A percentile compares a stretch with the other conserved stretches of the same genome.
Conservation (phyloP, 2,888 invertebrate species). For the Ophion obscuratus region DNA sequence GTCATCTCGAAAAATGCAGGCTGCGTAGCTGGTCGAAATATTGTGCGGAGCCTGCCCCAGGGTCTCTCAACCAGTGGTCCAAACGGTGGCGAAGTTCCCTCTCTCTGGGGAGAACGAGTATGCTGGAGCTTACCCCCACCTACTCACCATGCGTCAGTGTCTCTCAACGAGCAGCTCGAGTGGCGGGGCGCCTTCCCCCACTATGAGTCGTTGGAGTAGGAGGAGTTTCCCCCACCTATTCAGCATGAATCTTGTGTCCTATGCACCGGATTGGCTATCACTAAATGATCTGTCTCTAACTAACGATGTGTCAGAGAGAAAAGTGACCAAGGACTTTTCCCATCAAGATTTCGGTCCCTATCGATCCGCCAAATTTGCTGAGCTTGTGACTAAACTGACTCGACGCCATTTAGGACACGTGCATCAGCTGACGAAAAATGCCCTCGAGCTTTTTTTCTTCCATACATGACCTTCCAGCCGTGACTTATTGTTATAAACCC, state of each 20-base stretch:
- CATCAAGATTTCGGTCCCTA: no score
- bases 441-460: slow-evolving; percentile 60
- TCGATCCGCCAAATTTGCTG: no score
- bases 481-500: slow-evolving; percentile 68
- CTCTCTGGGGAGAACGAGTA: background rate
- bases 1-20: no score
- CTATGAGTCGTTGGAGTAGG: background rate
- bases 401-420: no score
- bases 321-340: background rate
- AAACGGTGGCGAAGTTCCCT: no score
- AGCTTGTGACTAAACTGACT: no score
- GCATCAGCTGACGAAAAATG: background rate
- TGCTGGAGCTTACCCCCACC: background rate
- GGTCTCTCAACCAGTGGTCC: no score
- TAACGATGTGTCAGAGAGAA: background rate
- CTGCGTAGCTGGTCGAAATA: no score
- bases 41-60: no score
- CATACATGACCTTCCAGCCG: slow-evolving; percentile 42
- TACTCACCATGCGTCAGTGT: background rate
- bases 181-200: background rate
- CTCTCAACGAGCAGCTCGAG: no score
- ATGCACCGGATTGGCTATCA: background rate
- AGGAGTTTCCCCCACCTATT: background rate
- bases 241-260: background rate
- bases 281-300: background rate